Conservation (phyloP, 2,797 vertebrate species). For the Acanthopagrus latus region DNA sequence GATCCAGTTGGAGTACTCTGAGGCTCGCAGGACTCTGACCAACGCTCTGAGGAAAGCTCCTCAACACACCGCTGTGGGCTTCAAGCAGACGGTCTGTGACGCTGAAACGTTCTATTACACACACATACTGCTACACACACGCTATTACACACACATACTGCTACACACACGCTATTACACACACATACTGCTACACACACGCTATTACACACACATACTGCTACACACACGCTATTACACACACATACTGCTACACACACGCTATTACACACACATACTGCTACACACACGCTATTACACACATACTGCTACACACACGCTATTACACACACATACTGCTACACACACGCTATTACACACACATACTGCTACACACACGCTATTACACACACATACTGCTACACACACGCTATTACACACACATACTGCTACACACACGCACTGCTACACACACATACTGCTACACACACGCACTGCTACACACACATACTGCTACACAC, state of each 20-base stretch:
- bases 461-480: background rate
- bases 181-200: background rate
- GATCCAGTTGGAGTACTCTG: constrained; percentile 96
- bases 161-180: background rate
- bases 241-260: background rate
- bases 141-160: too few relatives aligned
- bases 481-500: background rate
- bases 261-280: background rate
- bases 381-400: too few relatives aligned
- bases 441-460: too few relatives aligned
- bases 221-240: too few relatives aligned
- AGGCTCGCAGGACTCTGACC: constrained; percentile 95
- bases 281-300: too few relatives aligned
- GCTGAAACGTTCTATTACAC: background rate
- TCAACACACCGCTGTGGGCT: constrained; percentile 96
- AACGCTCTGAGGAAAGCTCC: constrained; percentile 96
- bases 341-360: background rate
- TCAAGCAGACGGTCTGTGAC: constrained; percentile 92
- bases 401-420: background rate
- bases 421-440: background rate
- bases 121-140: background rate
- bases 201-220: background rate
- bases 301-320: background rate
- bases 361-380: background rate
- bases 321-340: too few relatives aligned